Percentiles rank a stretch among this genome's conserved stretches.
Evolutionary conservation across 2,797 vertebrate species (phyloP).

Genomic region (Sciurus vulgaris): DNA sequence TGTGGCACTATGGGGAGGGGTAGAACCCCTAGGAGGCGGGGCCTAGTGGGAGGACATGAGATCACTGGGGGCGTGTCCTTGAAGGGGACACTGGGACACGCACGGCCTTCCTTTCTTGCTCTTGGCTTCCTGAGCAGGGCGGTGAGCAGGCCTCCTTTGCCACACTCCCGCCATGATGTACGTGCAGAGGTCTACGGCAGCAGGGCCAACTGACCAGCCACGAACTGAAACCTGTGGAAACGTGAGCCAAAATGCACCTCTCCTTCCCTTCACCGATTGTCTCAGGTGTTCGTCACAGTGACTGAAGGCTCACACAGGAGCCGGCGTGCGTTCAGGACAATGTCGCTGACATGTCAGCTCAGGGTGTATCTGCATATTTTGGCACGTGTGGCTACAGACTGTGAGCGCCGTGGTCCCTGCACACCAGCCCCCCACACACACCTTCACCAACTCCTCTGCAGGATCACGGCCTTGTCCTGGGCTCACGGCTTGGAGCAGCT

Average conservation of each 20-base stretch:
- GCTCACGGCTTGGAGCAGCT: not conserved
- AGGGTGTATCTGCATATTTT: not conserved
- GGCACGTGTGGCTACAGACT: not conserved
- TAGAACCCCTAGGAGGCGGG: no score
- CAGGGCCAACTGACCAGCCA: no score
- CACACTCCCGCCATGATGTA: not conserved
- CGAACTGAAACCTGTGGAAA: not conserved
- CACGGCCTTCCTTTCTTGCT: not conserved
- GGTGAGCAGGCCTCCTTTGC: not conserved
- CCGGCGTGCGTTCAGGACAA: not conserved
- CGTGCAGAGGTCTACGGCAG: not conserved
- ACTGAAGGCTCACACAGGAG: not conserved
- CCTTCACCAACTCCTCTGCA: not conserved
- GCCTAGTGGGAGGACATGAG: not conserved
- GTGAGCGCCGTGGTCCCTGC: not conserved
- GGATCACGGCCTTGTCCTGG: not conserved
- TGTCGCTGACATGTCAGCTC: not conserved
- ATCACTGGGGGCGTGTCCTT: not conserved
- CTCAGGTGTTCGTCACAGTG: not conserved
- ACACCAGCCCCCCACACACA: not conserved
- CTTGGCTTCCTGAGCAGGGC: not conserved
- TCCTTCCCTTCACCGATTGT: not conserved
- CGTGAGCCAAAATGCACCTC: not conserved
- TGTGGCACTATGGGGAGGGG: not conserved
- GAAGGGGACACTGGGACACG: not conserved